Base-by-base conservation (phyloP, 1,140 invertebrate species). In the Gryon sp. region DNA sequence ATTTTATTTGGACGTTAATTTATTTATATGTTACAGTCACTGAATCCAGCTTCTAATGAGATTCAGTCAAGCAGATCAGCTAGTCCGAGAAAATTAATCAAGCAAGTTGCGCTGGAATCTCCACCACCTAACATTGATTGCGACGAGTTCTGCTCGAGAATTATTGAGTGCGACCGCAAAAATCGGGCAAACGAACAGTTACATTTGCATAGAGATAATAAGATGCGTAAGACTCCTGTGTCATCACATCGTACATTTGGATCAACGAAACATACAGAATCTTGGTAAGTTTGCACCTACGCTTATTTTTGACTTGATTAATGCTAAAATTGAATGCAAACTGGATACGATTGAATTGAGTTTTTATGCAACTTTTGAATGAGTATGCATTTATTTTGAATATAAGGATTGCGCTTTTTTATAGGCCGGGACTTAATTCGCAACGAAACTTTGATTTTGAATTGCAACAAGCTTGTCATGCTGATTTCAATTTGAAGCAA, bases 51-150 rank as follows among this genome's bases (percentile, higher is more conserved):
- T 1, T 80, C 60, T 3, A 84, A 76, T 36, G 85, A 86, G 15
- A 16, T 80, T 1, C 83, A 85, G 16, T 78, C 85, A 2, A 86
- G 84, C 14, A 82, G 83, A 68, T 87, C 84, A 11, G 11, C 84
- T 4, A 88, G 86, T 74, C 86, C 85, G 6, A 82, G 86, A 45
- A 83, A 83, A 60, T 69, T 88, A 15, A 88, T 83, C 34, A 88
- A 88, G 38, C 87, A 88, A 52, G 85, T 87, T 8, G 87, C 87
- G 43, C 53, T 88, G 9, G 87, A 88, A 59, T 87, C 84, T 1
- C 85, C 87, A 4, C 86, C 85, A 2, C 80, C 85, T 12, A 74
- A 50, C 1, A 78, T 80, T 0, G 86, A 88, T 9, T 68, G 62
- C 3, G 79, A 77, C n/a, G 84, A 87, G 50, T 87, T 84, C 28